Conservation (phyloP, 23 tunicate species). For the Trididemnum miniatum region DNA sequence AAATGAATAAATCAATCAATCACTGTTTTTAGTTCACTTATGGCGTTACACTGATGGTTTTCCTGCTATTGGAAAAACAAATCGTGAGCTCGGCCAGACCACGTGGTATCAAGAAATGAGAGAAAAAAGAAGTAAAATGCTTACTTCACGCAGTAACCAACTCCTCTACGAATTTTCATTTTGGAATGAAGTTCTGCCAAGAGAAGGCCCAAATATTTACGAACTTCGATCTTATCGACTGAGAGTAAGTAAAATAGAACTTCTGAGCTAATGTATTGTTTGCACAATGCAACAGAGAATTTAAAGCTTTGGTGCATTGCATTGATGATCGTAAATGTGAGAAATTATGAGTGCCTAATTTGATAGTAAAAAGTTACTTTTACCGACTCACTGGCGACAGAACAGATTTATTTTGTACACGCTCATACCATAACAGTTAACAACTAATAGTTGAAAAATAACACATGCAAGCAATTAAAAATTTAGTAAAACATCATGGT, state of each 20-base stretch:
- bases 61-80: slow-evolving; percentile 59
- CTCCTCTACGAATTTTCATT: slow-evolving; percentile 88
- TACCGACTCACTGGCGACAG: too few relatives aligned
- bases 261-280: background rate
- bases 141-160: slow-evolving; percentile 76
- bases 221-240: slow-evolving; percentile 86
- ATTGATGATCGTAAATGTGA: too few relatives aligned
- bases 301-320: too few relatives aligned
- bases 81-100: slow-evolving; percentile 46
- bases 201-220: slow-evolving; percentile 87
- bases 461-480: too few relatives aligned
- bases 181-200: slow-evolving; percentile 80
- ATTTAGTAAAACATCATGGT: too few relatives aligned
- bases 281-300: background rate
- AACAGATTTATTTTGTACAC: too few relatives aligned
- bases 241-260: too few relatives aligned
- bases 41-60: slow-evolving; percentile 95
- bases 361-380: too few relatives aligned
- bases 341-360: too few relatives aligned
- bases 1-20: slow-evolving; percentile 83
- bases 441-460: too few relatives aligned
- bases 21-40: slow-evolving; percentile 53
- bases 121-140: slow-evolving; percentile 70
- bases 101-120: slow-evolving; percentile 88
- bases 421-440: too few relatives aligned